Conservation (phyloP, 2,797 vertebrate genomes). For the Echiichthys vipera region DNA sequence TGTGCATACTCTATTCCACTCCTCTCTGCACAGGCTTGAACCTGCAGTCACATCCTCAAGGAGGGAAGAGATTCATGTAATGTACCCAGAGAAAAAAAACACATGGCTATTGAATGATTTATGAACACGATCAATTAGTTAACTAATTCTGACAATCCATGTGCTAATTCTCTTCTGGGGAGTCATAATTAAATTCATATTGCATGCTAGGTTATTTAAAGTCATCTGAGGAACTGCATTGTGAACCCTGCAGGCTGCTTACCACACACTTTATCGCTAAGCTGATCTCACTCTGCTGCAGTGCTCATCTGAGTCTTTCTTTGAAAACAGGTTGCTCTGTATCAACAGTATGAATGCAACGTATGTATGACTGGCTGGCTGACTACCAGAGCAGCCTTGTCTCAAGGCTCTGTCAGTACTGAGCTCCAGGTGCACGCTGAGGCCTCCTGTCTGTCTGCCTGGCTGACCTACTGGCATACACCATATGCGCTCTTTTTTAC, state of each 20-base stretch:
- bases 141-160: constrained; percentile 62
- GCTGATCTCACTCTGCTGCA: constrained; percentile 8
- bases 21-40: constrained; percentile 9
- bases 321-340: constrained; percentile 43
- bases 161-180: constrained; percentile 63
- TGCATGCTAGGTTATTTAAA: constrained; percentile 68
- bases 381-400: constrained; percentile 37
- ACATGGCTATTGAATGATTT: constrained; percentile 62
- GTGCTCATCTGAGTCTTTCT: constrained; percentile 18
- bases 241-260: constrained; percentile 22
- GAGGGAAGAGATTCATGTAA: constrained; percentile 11
- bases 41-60: constrained; percentile 10
- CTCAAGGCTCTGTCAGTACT: constrained; percentile 58
- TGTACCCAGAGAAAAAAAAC: constrained; percentile 11
- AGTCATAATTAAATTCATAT: constrained; percentile 72
- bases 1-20: constrained; percentile 30
- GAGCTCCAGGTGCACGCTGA: constrained; percentile 76
- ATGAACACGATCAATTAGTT: constrained; percentile 67
- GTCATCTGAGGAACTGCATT: constrained; percentile 55
- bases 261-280: constrained; percentile 50
- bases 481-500: constrained; percentile 82
- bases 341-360: constrained; percentile 26
- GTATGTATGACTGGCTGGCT: constrained; percentile 42
- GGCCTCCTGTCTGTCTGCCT: constrained; percentile 77
- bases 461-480: constrained; percentile 80